A percentile compares a stretch with the other conserved stretches of the same genome.
These are phyloP conservation scores for Gila robusta DNA, from an alignment of 2,797 vertebrate genomes.

Conservation along the genomic window DNA sequence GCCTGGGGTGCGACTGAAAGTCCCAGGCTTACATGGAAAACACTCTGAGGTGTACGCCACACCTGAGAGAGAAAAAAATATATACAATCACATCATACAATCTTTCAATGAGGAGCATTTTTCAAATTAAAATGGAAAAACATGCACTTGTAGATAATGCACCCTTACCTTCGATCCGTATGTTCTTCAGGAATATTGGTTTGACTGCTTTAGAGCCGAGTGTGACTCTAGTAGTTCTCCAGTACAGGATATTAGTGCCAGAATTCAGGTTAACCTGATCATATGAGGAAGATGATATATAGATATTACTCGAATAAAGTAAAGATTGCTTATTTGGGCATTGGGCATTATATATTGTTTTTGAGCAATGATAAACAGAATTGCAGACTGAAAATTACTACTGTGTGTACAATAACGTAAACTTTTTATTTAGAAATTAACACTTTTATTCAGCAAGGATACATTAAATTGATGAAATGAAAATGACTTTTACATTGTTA, in stretches of 20 bases:
- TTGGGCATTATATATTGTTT: not conserved
- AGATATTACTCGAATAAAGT: not conserved
- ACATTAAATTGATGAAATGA: too few relatives aligned
- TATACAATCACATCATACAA: not conserved
- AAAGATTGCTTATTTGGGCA: not conserved
- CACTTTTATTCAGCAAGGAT: not conserved
- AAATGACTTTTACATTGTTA: too few relatives aligned
- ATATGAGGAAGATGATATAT: not conserved
- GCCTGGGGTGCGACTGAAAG: constrained; percentile 87
- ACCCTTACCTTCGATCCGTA: constrained; percentile 91
- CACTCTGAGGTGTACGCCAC: constrained; percentile 97
- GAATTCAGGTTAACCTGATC: constrained; percentile 92
- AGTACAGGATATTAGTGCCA: constrained; percentile 95
- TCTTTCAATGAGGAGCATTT: not conserved
- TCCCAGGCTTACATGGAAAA: constrained; percentile 94
- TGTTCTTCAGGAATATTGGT: constrained; percentile 92
- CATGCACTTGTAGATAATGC: not conserved
- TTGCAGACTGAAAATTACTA: not conserved
- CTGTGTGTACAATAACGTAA: not conserved
- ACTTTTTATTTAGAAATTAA: not conserved
- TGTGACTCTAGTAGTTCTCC: constrained; percentile 94
- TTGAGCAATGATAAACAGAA: not conserved
- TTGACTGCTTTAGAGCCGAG: constrained; percentile 91
- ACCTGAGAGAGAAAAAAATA: constrained; percentile 75
- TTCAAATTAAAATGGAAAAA: not conserved